A percentile compares a stretch with the other conserved stretches of the same genome.
These are phyloP conservation scores for Xestia sexstrigata DNA, from an alignment of 2,888 invertebrate genomes.

Conservation along the genomic window DNA sequence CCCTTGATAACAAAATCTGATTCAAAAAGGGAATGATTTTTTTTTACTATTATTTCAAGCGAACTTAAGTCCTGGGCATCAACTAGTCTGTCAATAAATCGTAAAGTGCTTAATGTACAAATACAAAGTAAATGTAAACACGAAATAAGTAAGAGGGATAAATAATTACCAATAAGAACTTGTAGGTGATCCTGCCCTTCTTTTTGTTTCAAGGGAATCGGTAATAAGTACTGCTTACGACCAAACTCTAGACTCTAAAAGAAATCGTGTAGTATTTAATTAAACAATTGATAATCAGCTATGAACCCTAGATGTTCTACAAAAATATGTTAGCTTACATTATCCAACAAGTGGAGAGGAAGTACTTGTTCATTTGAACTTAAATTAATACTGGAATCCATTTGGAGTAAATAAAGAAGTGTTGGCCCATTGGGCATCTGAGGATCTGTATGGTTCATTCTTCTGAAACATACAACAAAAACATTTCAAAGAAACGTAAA, in stretches of 20 bases:
- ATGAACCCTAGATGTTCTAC: not conserved
- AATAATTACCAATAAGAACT: conserved; percentile 61
- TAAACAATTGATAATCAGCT: not conserved
- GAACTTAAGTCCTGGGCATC: too few relatives aligned
- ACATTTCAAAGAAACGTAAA: not conserved
- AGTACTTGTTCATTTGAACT: conserved; percentile 69
- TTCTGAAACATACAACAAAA: conserved; percentile 39
- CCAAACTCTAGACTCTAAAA: conserved; percentile 53
- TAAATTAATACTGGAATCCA: conserved; percentile 58
- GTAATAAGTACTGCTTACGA: conserved; percentile 49
- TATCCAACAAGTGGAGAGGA: conserved; percentile 79
- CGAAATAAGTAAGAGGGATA: not conserved
- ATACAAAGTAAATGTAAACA: not conserved
- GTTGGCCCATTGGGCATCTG: conserved; percentile 34
- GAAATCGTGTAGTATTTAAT: not conserved
- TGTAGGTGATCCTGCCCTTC: conserved; percentile 52
- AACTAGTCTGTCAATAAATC: too few relatives aligned
- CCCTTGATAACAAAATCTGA: too few relatives aligned
- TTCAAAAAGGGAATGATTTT: too few relatives aligned
- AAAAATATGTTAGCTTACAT: conserved; percentile 65
- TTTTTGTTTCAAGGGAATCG: conserved; percentile 49
- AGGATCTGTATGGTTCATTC: conserved; percentile 41
- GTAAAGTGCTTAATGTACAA: not conserved
- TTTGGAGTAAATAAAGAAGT: conserved; percentile 66
- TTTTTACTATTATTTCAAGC: too few relatives aligned